Base-by-base conservation (phyloP, 2,888 invertebrate species). In the Macropis europaea region DNA sequence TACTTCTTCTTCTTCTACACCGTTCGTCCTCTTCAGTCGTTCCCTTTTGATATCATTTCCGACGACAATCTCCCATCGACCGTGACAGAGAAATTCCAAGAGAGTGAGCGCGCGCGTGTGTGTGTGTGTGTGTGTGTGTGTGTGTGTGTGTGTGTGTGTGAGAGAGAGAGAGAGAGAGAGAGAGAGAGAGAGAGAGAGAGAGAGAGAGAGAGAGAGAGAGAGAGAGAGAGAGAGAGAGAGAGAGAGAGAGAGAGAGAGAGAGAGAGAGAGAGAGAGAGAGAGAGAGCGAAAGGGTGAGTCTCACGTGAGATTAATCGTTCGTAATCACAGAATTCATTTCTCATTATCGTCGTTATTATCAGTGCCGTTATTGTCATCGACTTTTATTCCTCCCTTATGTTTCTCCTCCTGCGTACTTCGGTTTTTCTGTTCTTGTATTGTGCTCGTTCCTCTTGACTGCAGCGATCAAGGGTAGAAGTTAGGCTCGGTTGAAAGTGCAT, bases 281-380 rank as follows among this genome's bases (percentile, higher is more conserved):
- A n/a, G 9, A 13, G 26, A 42, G 24, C 13, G 19, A 28, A 6
- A 36, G 38, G 47, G 40, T 32, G 28, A 54, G 28, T 54, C 76
- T 56, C 43, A 38, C 66, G 61, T 45, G 70, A 73, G 76, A 81
- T 81, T 77, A 78, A 82, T 82, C 81, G 78, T 81, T 82, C 73
- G 76, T 75, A 75, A 43, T 72, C 68, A 57, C 56, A 73, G 56
- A 77, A 81, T 75, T 82, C 77, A 73, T 83, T 77, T 66, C 73
- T 70, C 72, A 60, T 76, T 67, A 71, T 70, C 60, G 67, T 50
- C 57, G 9, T 64, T 61, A 63, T 77, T 62, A 48, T 56, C 54
- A 59, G 52, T 57, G 48, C 19, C 50, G 45, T 67, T 52, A 40
- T 69, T 52, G 52, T 9, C 57, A 32, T 69, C 19, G 19, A 38